Evolutionary conservation across 1,140 invertebrate species (phyloP).

Genomic region (Scylla paramamosain): DNA sequence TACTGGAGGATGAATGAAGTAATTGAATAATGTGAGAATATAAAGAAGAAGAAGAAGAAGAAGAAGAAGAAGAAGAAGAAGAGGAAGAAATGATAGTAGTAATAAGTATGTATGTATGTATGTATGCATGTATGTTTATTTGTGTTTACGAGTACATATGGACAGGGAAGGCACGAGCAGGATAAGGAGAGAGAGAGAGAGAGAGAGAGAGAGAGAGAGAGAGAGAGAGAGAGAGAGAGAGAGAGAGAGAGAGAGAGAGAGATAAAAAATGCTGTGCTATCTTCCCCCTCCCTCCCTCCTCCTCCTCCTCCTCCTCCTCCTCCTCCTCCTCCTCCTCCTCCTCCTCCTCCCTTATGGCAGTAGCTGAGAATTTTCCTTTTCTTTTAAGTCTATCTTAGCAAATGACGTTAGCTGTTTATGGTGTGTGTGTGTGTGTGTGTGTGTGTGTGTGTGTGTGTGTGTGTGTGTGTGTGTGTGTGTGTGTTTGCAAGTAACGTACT

Average conservation of each 20-base stretch:
- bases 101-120: not conserved
- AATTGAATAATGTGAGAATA: too few relatives aligned
- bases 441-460: slow-evolving; percentile 5
- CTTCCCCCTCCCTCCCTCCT: too few relatives aligned
- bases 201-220: not conserved
- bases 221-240: not conserved
- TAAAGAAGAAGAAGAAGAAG: too few relatives aligned
- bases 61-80: too few relatives aligned
- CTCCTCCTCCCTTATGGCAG: too few relatives aligned
- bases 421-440: slow-evolving; percentile 11
- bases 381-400: too few relatives aligned
- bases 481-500: not conserved
- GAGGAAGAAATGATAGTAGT: not conserved
- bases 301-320: too few relatives aligned
- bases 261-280: not conserved
- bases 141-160: slow-evolving; percentile 25
- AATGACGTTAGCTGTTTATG: too few relatives aligned
- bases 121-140: slow-evolving; percentile 29
- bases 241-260: not conserved
- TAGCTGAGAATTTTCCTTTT: too few relatives aligned
- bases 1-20: too few relatives aligned
- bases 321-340: too few relatives aligned
- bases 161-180: not conserved
- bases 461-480: slow-evolving; percentile 33
- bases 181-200: not conserved